Percentiles rank a stretch among this genome's conserved stretches.
Evolutionary conservation across 1,140 invertebrate genomes (phyloP).

Genomic region (Bombus affinis): DNA sequence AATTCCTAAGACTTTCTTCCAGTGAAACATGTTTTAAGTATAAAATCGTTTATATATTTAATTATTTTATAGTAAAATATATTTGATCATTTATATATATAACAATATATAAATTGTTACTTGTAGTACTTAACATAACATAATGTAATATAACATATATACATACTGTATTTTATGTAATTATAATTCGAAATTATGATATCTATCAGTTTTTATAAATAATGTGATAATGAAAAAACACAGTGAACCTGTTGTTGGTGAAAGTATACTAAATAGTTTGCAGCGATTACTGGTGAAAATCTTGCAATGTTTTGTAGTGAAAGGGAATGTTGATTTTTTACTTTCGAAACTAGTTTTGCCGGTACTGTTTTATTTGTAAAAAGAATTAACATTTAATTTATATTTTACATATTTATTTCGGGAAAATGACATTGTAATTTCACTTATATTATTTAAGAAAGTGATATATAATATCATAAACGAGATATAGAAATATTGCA

Average conservation of each 20-base stretch:
- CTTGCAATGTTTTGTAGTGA: neutral
- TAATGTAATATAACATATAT: too few relatives aligned
- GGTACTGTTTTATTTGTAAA: neutral
- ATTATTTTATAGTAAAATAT: neutral
- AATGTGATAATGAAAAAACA: neutral
- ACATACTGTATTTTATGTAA: neutral
- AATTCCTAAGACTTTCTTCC: conserved; percentile 26
- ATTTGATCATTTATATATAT: neutral
- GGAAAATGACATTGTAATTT: neutral
- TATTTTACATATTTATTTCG: neutral
- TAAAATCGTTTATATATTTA: neutral
- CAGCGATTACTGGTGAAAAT: neutral
- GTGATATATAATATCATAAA: neutral
- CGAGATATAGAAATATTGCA: neutral
- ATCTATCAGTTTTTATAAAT: neutral
- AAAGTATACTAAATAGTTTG: neutral
- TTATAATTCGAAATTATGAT: neutral
- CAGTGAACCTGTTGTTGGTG: neutral
- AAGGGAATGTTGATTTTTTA: neutral
- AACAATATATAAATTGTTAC: neutral
- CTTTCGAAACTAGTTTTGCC: neutral
- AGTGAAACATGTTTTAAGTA: conserved; percentile 42
- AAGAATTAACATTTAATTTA: too few relatives aligned
- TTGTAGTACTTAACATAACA: neutral
- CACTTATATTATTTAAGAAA: neutral